Evolutionary conservation across 92 coral and sea anemone species (phyloP).

Genomic region (Plumapathes pennacea): DNA sequence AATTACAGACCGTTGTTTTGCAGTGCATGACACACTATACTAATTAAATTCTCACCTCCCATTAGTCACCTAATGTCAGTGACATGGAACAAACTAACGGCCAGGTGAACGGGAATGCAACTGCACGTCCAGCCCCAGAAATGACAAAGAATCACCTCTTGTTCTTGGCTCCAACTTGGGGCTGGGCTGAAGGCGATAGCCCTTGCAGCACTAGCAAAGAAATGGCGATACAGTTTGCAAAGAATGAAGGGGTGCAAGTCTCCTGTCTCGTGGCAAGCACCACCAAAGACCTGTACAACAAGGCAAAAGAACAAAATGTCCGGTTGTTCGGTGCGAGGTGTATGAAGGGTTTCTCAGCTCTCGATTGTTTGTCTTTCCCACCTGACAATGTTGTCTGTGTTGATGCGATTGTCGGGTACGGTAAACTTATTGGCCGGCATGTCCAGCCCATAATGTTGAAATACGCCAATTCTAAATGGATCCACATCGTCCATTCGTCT

Average conservation of each 20-base stretch:
- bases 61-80: too few species aligned
- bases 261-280: slow-evolving; percentile 13
- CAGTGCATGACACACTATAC: too few species aligned
- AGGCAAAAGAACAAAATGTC: slow-evolving; percentile 7
- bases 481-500: slow-evolving; percentile 18
- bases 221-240: too few species aligned
- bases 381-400: slow-evolving; percentile 24
- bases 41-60: too few species aligned
- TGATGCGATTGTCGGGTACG: slow-evolving; percentile 13
- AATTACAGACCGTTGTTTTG: too few species aligned
- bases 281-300: slow-evolving; percentile 9
- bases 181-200: too few species aligned
- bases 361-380: slow-evolving; percentile 15
- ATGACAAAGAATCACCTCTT: too few species aligned
- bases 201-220: too few species aligned
- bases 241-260: slow-evolving; percentile 1
- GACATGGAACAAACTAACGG: too few species aligned
- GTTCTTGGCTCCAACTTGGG: too few species aligned
- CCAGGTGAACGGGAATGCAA: too few species aligned
- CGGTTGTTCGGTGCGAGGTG: slow-evolving; percentile 11
- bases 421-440: slow-evolving; percentile 19
- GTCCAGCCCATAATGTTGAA: slow-evolving; percentile 8
- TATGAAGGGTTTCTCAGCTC: slow-evolving; percentile 2
- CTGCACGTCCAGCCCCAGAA: too few species aligned
- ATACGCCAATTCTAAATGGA: slow-evolving; percentile 14